Evolutionary conservation across 2,888 invertebrate species (phyloP), one percentile per base, ranked within the genome.

Genomic region (Rotaria socialis): DNA sequence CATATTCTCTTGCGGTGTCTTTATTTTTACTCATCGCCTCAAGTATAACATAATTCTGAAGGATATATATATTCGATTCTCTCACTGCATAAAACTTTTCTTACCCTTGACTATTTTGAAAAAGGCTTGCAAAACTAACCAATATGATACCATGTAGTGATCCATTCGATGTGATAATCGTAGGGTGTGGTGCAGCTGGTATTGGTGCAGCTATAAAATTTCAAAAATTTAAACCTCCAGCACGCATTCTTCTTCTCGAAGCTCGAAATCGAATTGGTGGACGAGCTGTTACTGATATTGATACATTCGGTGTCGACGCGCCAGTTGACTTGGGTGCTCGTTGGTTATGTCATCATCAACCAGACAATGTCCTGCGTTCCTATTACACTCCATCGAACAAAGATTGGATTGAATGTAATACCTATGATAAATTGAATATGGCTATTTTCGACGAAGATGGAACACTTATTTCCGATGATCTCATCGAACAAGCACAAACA

Each of bases 181-280:
- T 80, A n/a, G 80, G 80, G 0, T 80, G 80, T 80, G 80, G 80
- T 80, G 5, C 47, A 10, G 0, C 80, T 11, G 80, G 80, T 47
- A 80, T 80, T 80, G 47, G 47, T n/a, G 47, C 80, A 24, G 80
- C 35, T 0, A 80, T 80, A 7, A 35, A 80, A n/a, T 80, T 80
- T n/a, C 7, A 80, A 24, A 47, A 43, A 24, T n/a, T 5, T 0
- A 41, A 27, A 41, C 16, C 80, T 24, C 24, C 50, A 50, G 50
- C 50, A 50, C 50, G 19, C 11, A 80, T 80, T 8, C 11, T 80
- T 47, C 47, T 80, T 4, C 19, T 80, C 4, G 80, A 80, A 80
- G 80, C 80, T 35, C 80, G 80, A 47, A 14, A 80, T n/a, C 47
- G 80, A 10, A 80, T 43, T 47, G 80, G 80, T 47, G 80, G 80